phyloP scores from a whole-genome alignment of 2,797 vertebrate species.

The Lithobates sylvaticus region DNA sequence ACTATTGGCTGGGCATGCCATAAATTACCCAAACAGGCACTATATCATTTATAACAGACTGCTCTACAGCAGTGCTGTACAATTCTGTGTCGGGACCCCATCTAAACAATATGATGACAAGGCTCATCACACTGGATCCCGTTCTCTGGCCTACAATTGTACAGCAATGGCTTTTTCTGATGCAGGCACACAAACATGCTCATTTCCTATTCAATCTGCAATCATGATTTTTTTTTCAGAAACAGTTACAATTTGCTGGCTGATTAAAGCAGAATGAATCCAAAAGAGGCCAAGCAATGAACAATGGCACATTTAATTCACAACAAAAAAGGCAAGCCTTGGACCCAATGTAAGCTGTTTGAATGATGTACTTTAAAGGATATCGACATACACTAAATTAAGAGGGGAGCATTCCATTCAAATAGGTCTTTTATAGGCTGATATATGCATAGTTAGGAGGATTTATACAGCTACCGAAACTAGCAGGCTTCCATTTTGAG shows the following conservation, averaged over 20 bases:
- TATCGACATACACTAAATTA: slow-evolving; percentile 46
- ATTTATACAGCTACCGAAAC: neutral
- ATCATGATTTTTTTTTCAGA: neutral
- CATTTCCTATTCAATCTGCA: slow-evolving; percentile 12
- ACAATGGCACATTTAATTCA: slow-evolving; percentile 73
- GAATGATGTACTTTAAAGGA: slow-evolving; percentile 82
- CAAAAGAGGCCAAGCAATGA: slow-evolving; percentile 65
- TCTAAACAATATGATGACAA: neutral
- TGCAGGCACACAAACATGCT: slow-evolving; percentile 29
- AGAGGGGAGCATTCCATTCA: slow-evolving; percentile 16
- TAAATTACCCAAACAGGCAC: slow-evolving; percentile 7
- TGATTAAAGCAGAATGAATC: slow-evolving; percentile 56
- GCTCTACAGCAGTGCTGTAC: slow-evolving; percentile 1
- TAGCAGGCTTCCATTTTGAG: neutral
- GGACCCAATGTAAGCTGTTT: slow-evolving; percentile 78
- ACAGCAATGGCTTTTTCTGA: slow-evolving; percentile 17
- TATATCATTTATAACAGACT: neutral
- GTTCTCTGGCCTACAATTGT: neutral
- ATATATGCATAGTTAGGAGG: neutral
- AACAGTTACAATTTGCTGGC: neutral
- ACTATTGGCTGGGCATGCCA: slow-evolving; percentile 32
- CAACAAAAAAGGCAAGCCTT: slow-evolving; percentile 77
- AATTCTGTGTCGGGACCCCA: slow-evolving; percentile 6
- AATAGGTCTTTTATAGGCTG: neutral
- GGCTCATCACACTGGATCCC: neutral